Conservation (phyloP, 1,140 invertebrate species). For the Macrostomum lignano region DNA sequence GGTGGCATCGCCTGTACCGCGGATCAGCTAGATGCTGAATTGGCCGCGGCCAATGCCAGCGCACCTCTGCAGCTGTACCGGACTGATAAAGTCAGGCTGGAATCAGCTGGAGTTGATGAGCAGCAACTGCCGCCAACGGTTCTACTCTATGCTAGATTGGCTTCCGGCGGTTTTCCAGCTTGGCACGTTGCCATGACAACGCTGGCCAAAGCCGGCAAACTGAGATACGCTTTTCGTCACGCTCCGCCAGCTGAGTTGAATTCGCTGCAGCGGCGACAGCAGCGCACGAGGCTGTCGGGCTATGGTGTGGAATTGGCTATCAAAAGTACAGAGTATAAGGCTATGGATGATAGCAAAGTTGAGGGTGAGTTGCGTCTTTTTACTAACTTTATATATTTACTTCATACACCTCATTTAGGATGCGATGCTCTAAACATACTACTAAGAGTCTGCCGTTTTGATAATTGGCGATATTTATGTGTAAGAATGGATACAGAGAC, state of each 20-base stretch:
- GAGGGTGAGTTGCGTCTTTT: slow-evolving; percentile 23
- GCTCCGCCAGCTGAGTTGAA: too few relatives aligned
- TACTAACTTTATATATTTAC: not conserved
- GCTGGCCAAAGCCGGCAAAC: too few relatives aligned
- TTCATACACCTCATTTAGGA: not conserved
- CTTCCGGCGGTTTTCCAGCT: not conserved
- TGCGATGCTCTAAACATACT: not conserved
- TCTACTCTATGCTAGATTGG: slow-evolving; percentile 1
- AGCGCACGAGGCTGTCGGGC: slow-evolving; percentile 42
- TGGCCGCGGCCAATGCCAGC: not conserved
- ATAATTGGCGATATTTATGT: not conserved
- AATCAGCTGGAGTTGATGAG: not conserved
- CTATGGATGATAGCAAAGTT: slow-evolving; percentile 63
- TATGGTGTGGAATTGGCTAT: slow-evolving; percentile 93
- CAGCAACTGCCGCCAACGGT: not conserved
- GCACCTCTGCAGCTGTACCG: slow-evolving; percentile 2
- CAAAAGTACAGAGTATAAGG: slow-evolving; percentile 97
- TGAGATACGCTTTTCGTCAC: too few relatives aligned
- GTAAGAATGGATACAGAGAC: not conserved
- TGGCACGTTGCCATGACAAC: slow-evolving; percentile 3
- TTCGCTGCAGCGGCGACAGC: not conserved
- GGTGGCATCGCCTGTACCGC: not conserved
- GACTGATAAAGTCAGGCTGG: slow-evolving; percentile 1
- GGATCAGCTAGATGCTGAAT: not conserved
- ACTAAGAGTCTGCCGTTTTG: not conserved